Evolutionary conservation across 1,140 invertebrate genomes (phyloP).

Genomic region (Latrodectus geometricus): DNA sequence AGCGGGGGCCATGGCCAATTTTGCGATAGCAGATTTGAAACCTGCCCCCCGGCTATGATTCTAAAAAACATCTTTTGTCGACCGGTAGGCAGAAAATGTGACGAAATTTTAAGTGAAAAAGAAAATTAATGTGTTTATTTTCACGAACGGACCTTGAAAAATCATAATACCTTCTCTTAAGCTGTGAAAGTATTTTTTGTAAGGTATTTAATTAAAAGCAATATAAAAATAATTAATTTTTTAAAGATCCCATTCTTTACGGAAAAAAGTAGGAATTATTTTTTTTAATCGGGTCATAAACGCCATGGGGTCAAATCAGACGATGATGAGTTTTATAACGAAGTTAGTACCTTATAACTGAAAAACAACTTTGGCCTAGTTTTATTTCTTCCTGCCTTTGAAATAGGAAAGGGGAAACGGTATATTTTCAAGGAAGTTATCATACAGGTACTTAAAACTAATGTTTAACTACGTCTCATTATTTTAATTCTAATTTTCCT

Average conservation of each 20-base stretch:
- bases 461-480: no score
- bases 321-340: not conserved
- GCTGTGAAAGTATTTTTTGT: no score
- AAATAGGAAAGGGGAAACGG: no score
- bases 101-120: not conserved
- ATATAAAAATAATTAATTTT: not conserved
- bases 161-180: not conserved
- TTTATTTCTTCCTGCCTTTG: not conserved
- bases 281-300: not conserved
- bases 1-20: not conserved
- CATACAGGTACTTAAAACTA: no score
- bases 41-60: not conserved
- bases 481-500: no score
- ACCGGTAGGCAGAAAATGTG: not conserved
- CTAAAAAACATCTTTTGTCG: not conserved
- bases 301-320: not conserved
- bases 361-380: not conserved
- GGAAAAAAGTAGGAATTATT: not conserved
- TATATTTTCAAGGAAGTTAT: no score
- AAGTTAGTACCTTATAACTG: not conserved
- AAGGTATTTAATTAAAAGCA: not conserved
- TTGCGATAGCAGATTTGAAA: not conserved
- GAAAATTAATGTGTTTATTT: not conserved
- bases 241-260: not conserved
- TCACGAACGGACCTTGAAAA: not conserved